phyloP scores from a whole-genome alignment of 2,888 invertebrate genomes.

The Xestobium rufovillosum region DNA sequence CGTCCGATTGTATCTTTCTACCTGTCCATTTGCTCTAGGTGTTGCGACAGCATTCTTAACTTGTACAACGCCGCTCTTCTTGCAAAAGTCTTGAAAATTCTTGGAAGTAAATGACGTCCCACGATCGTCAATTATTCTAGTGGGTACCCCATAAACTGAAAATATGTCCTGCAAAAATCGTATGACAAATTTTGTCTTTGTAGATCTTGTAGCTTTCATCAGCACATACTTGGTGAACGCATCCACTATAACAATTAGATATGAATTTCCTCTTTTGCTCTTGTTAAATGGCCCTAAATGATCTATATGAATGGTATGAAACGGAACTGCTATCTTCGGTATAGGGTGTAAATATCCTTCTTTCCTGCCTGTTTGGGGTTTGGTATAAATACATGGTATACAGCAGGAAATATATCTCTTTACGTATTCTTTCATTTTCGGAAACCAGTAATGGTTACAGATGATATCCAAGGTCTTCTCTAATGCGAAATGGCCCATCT shows the following conservation, averaged over 20 bases:
- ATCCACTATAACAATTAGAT: constrained; percentile 33
- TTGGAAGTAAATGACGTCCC: constrained; percentile 20
- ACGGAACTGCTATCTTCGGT: background rate
- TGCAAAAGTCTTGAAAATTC: constrained; percentile 15
- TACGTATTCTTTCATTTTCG: background rate
- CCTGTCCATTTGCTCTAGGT: constrained; percentile 29
- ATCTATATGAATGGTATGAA: background rate
- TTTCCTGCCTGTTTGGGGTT: background rate
- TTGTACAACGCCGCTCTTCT: background rate
- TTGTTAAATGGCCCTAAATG: background rate
- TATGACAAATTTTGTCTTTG: constrained; percentile 19
- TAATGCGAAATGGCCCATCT: constrained; percentile 20
- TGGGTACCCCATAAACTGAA: constrained; percentile 16
- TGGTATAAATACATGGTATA: background rate
- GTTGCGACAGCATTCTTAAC: constrained; percentile 13
- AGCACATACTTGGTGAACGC: constrained; percentile 36
- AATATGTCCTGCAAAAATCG: constrained; percentile 2
- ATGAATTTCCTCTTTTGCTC: constrained; percentile 28
- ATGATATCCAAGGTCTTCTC: constrained; percentile 24
- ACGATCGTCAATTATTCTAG: constrained; percentile 20
- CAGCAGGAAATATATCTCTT: background rate
- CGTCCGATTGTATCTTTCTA: constrained; percentile 25
- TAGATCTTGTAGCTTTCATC: constrained; percentile 28
- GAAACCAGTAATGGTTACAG: background rate
- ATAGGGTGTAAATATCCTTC: constrained; percentile 2